Evolutionary conservation across 2,113 vertebrate species (phyloP).

Genomic region (Passer domesticus): DNA sequence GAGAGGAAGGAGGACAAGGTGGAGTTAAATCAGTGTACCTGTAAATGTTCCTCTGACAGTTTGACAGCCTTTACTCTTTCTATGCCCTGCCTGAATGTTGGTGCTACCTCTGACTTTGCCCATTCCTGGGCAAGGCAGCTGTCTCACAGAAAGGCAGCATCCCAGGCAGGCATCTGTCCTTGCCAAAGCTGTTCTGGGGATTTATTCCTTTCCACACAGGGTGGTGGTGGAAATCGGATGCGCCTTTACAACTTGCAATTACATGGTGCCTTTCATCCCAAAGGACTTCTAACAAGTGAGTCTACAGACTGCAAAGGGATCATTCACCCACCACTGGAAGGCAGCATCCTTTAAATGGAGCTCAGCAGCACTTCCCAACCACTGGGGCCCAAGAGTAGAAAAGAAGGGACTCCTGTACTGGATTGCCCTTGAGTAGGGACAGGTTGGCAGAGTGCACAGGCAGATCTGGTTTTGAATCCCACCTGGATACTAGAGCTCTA

Average conservation of each 20-base stretch:
- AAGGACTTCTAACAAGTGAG: neutral
- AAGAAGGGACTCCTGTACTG: neutral
- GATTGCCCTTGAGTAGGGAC: neutral
- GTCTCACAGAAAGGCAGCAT: neutral
- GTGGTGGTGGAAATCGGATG: conserved; percentile 33
- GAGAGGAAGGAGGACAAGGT: neutral
- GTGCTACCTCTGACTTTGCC: neutral
- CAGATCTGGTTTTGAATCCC: neutral
- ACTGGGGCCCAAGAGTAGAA: neutral
- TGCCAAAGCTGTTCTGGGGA: neutral
- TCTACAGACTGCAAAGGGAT: neutral
- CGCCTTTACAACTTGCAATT: conserved; percentile 39
- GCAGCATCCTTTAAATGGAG: neutral
- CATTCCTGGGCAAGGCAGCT: neutral
- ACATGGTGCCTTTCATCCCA: conserved; percentile 18
- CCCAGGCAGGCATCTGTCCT: neutral
- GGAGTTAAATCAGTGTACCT: neutral
- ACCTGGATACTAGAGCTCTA: neutral
- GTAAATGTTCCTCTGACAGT: neutral
- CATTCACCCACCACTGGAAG: neutral
- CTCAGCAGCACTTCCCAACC: neutral
- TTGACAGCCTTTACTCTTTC: neutral
- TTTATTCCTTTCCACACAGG: conserved; percentile 34
- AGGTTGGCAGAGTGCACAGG: neutral
- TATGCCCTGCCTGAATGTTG: neutral